Conservation (phyloP, 2,888 invertebrate species). For the Amphipoea oculea region DNA sequence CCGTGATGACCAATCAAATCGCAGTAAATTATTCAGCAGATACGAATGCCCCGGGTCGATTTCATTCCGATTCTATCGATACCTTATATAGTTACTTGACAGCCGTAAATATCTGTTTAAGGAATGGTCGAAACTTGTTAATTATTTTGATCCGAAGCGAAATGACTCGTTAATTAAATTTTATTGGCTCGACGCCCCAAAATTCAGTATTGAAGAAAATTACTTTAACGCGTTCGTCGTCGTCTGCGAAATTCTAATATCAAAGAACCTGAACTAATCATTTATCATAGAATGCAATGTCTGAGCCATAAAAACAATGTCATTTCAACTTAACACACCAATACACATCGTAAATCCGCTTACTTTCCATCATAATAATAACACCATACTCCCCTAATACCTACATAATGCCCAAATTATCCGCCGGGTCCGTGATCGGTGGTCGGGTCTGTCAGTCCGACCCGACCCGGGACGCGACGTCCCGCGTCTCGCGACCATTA, state of each 20-base stretch:
- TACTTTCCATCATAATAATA: conserved; percentile 62
- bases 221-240: background rate
- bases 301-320: conserved; percentile 4
- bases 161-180: conserved; percentile 16
- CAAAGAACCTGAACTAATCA: background rate
- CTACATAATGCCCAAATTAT: conserved; percentile 73
- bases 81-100: conserved; percentile 44
- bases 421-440: conserved; percentile 44
- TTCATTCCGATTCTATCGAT: conserved; percentile 68
- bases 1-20: conserved; percentile 87
- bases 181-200: conserved; percentile 1
- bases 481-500: conserved; percentile 75
- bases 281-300: background rate
- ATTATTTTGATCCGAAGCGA: conserved; percentile 13
- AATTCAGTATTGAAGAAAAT: conserved; percentile 6
- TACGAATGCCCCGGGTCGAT: conserved; percentile 74
- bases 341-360: conserved; percentile 50
- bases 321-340: conserved; percentile 1
- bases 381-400: conserved; percentile 52
- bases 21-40: conserved; percentile 85
- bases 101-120: conserved; percentile 47
- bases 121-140: conserved; percentile 23
- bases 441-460: conserved; percentile 36
- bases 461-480: conserved; percentile 64
- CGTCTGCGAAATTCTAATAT: background rate